Evolutionary conservation across 2,113 vertebrate species (phyloP), one percentile per base, ranked within the genome.

Genomic region (Monarcha castaneiventris): DNA sequence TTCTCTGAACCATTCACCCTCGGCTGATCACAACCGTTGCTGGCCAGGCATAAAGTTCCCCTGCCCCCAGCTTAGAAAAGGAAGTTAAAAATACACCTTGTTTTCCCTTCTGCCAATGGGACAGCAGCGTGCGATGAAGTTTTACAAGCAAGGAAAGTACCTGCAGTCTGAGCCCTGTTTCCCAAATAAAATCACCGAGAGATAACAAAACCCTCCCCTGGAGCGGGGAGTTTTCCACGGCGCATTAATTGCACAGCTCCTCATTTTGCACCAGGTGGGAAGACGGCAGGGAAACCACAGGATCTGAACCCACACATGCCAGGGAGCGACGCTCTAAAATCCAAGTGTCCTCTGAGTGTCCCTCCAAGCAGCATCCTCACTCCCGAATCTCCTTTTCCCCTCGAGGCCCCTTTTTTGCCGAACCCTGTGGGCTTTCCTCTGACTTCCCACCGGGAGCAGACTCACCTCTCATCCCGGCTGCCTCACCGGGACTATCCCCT

Each of bases 111-210:
- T 83, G 94, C 89, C 66, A 87, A 83, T 9, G 0, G 87, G 55
- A 93, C 61, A 85, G 75, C 54, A 12, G 68, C 7, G 3, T 4
- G 44, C 7, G 11, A 39, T 8, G 29, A 23, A 71, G 51, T 43
- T 94, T 69, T 82, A 62, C 75, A 71, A 93, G 64, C 63, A 77
- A 61, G 79, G 92, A 90, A 97, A 96, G 69, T 88, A 94, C 94
- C 95, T 92, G 63, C 39, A 92, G 95, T 3, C 85, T 84, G 52
- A 39, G 39, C 27, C 26, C 35, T 18, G 20, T 59, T 91, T 93
- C 68, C 62, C 55, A 87, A 87, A 87, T 35, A 82, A 68, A 87
- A 73, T 25, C 44, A 89, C 26, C 0, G 0, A 44, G 44, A 74
- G 74, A 82, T 63, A 89, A 89, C 56, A 89, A 91, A 94, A 59